phyloP scores from a whole-genome alignment of 2,797 vertebrate genomes.

The Lacerta viridis region DNA sequence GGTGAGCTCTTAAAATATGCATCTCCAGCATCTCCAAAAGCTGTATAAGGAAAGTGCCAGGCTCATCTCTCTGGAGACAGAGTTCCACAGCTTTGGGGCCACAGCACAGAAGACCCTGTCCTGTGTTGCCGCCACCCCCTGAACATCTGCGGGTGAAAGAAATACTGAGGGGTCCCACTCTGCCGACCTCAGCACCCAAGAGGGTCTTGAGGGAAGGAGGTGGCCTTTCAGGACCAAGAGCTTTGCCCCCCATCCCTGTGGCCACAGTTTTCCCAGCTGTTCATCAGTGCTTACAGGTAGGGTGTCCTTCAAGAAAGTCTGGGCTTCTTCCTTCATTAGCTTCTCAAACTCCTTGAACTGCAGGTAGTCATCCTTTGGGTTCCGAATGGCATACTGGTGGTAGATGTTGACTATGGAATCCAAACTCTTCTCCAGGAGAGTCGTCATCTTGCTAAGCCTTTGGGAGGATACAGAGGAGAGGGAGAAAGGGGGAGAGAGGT shows the following conservation, averaged over 20 bases:
- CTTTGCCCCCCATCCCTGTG: neutral
- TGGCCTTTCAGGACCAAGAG: neutral
- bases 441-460: neutral
- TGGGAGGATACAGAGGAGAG: neutral
- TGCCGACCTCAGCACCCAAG: no score
- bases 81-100: no score
- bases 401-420: neutral
- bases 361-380: neutral
- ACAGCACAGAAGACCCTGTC: no score
- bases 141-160: no score
- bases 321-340: conserved; percentile 3
- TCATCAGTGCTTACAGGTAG: neutral
- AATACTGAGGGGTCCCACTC: no score
- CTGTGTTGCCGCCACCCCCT: no score
- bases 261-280: neutral
- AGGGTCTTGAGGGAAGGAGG: no score
- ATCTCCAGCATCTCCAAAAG: no score
- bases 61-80: no score
- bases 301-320: neutral
- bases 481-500: no score
- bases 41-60: no score
- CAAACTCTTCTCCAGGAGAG: neutral
- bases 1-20: no score
- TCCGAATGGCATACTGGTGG: neutral
- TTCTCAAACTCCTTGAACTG: neutral